Evolutionary conservation across 2,888 invertebrate species (phyloP), one percentile per base, ranked within the genome.

Genomic region (Galerucella calmariensis): DNA sequence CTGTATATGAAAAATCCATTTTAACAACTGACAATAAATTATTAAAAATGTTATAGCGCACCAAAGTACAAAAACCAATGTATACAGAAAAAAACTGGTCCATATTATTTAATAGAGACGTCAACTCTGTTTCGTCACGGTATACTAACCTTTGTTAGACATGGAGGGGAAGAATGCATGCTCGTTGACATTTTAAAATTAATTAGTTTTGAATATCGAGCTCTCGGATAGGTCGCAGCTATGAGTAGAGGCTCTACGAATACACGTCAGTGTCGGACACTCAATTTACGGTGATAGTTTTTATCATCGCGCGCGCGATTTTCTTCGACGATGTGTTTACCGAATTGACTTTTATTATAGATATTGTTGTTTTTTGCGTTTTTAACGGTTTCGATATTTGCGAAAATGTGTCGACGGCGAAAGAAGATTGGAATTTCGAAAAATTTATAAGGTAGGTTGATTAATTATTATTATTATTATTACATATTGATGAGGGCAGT

Each of bases 61-160:
- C 79, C 83, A 77, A 80, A 66, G 48, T 69, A 58, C 63, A 65
- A 63, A 69, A 74, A 69, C 71, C 67, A 67, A 70, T 74, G 74
- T 67, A 78, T 78, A 75, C 66, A 73, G 77, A 24, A 75, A 85
- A 85, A 85, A 85, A 85, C 84, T 85, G 80, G 85, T 83, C 82
- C 80, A 80, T 76, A 79, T 75, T 78, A 78, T 79, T 75, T 78
- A 81, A 86, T 86, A 84, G 83, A 85, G 86, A 86, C 81, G 83
- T 85, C 85, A 85, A 81, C 75, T 74, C 77, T 77, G 78, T 69
- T 71, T 71, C 71, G 73, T 73, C 69, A 76, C 75, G 75, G 72
- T 48, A 44, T 69, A 58, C 69, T 69, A 77, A 79, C 79, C 81
- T 82, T 79, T 81, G 82, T 72, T 66, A 68, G 75, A 79, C 69